These are phyloP conservation scores for Elysia chlorotica DNA, from an alignment of 1,140 invertebrate genomes.

Conservation along the genomic window DNA sequence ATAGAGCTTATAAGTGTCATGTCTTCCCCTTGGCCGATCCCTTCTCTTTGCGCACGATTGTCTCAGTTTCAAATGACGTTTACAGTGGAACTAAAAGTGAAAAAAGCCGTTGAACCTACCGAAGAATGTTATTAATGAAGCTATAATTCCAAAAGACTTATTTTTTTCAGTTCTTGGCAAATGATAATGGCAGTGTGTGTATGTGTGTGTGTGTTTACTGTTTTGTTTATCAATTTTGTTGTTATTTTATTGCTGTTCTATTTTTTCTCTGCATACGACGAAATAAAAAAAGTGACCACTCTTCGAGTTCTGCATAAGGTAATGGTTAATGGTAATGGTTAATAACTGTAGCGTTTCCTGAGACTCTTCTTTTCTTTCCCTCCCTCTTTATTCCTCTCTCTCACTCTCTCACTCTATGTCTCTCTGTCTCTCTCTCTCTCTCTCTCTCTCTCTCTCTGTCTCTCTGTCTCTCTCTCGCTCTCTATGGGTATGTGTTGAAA, in stretches of 20 bases:
- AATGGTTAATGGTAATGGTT: not conserved
- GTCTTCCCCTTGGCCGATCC: too few relatives aligned
- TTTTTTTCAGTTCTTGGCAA: too few relatives aligned
- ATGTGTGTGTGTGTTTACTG: not conserved
- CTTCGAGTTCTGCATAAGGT: not conserved
- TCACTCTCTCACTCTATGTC: not conserved
- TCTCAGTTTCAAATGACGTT: too few relatives aligned
- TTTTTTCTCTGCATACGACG: not conserved
- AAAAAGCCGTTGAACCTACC: too few relatives aligned
- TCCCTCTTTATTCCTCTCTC: not conserved
- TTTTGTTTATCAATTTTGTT: not conserved
- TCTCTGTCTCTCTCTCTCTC: not conserved
- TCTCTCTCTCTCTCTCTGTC: not conserved
- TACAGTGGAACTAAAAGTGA: too few relatives aligned
- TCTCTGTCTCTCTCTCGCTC: not conserved
- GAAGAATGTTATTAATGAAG: too few relatives aligned
- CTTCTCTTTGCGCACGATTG: too few relatives aligned
- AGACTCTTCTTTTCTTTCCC: constrained; percentile 1
- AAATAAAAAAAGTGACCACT: not conserved
- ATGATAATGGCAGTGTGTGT: not conserved
- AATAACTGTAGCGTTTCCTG: not conserved
- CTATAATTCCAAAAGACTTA: too few relatives aligned
- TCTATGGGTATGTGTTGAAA: too few relatives aligned
- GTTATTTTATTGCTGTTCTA: not conserved
- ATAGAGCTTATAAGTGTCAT: too few relatives aligned